phyloP scores from a whole-genome alignment of 1,140 invertebrate genomes.

The Lasioglossum baleicum region DNA sequence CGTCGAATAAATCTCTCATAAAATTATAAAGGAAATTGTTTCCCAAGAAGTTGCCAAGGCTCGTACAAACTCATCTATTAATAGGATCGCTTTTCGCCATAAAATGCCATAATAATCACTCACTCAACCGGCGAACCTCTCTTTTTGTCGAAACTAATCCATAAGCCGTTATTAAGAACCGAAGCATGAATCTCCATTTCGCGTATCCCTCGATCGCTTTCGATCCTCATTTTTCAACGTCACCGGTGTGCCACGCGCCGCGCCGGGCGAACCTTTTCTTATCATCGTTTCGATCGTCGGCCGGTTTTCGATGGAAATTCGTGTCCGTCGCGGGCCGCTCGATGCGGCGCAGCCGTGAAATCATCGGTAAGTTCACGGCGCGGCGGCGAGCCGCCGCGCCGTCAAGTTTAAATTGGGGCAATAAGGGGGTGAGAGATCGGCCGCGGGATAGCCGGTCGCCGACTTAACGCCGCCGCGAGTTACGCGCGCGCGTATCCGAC shows the following conservation, averaged over 20 bases:
- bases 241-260: neutral
- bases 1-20: too few species aligned
- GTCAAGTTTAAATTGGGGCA: neutral
- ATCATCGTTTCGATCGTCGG: neutral
- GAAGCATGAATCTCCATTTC: neutral
- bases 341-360: neutral
- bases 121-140: neutral
- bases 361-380: neutral
- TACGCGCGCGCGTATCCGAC: conserved; percentile 34
- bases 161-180: neutral
- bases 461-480: neutral
- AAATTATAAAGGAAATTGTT: too few species aligned
- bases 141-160: neutral
- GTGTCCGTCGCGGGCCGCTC: neutral
- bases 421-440: neutral
- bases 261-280: neutral
- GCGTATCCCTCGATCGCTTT: neutral
- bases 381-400: too few species aligned
- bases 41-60: too few species aligned
- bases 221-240: neutral
- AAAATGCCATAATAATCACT: neutral
- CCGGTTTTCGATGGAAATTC: neutral
- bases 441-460: neutral
- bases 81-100: neutral
- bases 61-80: too few species aligned